Conservation (phyloP, 92 coral and sea anemone species). For the Actinernus sp. region DNA sequence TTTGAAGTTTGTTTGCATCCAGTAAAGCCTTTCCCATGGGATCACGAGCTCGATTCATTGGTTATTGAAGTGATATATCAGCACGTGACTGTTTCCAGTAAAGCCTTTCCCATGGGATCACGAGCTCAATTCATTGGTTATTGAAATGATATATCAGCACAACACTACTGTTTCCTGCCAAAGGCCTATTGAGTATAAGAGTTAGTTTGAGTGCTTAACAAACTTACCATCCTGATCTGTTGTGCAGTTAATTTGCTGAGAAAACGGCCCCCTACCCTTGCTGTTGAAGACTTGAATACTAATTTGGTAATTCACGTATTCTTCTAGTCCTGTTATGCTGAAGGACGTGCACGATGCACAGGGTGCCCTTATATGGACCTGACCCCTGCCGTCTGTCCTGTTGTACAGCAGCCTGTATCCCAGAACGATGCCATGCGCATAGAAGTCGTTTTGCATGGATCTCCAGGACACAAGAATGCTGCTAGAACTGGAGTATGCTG, state of each 20-base stretch:
- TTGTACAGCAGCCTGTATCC: constrained; percentile 48
- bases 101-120: no score
- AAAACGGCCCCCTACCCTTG: constrained; percentile 54
- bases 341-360: constrained; percentile 1
- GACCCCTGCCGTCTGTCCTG: constrained; percentile 51
- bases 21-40: no score
- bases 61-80: no score
- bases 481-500: constrained; percentile 67
- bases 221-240: constrained; percentile 85
- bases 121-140: no score
- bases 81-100: no score
- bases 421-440: constrained; percentile 67
- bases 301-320: constrained; percentile 59
- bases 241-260: constrained; percentile 22
- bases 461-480: constrained; percentile 68
- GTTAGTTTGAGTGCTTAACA: no score
- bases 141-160: no score
- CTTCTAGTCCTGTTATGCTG: constrained; percentile 45
- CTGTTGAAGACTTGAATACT: constrained; percentile 45
- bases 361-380: background rate
- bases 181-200: no score
- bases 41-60: no score
- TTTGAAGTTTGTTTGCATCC: no score
- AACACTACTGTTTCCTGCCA: no score
- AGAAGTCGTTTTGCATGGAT: constrained; percentile 48